Conservation (phyloP, 2,888 invertebrate species). For the Agrotis segetum region DNA sequence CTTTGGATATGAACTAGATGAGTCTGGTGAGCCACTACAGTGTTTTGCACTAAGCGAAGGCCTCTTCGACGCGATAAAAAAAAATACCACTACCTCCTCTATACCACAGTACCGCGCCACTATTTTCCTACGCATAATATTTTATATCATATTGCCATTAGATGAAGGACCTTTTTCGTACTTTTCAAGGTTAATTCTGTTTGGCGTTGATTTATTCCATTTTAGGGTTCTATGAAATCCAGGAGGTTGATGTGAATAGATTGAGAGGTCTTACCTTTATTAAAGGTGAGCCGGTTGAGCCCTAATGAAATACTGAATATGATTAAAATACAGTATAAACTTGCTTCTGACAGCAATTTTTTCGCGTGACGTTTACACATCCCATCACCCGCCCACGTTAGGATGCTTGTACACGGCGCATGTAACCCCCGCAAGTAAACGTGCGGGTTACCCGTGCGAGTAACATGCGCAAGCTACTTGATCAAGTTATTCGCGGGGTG, state of each 20-base stretch:
- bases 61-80: slow-evolving; percentile 67
- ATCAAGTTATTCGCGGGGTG: no score
- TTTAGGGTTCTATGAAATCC: slow-evolving; percentile 19
- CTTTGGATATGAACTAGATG: slow-evolving; percentile 67
- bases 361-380: no score
- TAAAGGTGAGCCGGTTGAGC: neutral
- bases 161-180: slow-evolving; percentile 43
- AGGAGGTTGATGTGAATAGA: neutral
- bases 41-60: slow-evolving; percentile 68
- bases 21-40: slow-evolving; percentile 70
- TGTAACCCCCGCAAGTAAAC: no score
- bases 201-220: slow-evolving; percentile 29
- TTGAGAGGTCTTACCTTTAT: neutral
- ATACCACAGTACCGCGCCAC: slow-evolving; percentile 36
- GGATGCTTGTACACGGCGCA: no score
- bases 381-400: no score
- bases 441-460: no score
- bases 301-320: neutral
- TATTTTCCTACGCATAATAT: slow-evolving; percentile 53
- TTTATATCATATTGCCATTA: slow-evolving; percentile 47
- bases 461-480: no score
- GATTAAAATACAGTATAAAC: no score
- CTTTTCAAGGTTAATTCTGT: slow-evolving; percentile 45
- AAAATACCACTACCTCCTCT: slow-evolving; percentile 64
- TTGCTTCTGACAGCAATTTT: no score